These are phyloP conservation scores for Nothobranchius furzeri DNA, from an alignment of 2,113 vertebrate species.

Conservation along the genomic window DNA sequence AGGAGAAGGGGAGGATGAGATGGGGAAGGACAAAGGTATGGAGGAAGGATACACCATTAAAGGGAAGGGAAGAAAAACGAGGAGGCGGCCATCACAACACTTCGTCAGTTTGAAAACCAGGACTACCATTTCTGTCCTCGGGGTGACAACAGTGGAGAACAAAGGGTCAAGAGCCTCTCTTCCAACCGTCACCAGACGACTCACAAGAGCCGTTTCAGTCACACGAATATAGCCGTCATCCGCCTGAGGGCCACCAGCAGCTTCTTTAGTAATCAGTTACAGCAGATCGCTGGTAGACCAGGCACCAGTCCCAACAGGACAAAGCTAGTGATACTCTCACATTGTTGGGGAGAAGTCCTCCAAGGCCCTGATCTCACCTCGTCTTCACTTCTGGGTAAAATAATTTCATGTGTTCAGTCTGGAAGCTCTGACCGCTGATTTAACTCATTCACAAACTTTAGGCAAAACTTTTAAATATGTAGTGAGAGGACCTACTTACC, in stretches of 20 bases:
- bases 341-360: too few species aligned
- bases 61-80: neutral
- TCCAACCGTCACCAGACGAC: neutral
- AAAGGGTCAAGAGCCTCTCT: neutral
- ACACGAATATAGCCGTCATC: too few species aligned
- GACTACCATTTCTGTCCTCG: constrained; percentile 37
- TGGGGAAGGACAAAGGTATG: neutral
- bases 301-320: too few species aligned
- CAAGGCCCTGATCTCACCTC: too few species aligned
- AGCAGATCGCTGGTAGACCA: neutral
- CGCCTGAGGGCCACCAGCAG: neutral
- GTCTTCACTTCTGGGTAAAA: too few species aligned
- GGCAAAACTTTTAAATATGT: neutral
- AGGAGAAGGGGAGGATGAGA: neutral
- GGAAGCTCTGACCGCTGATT: too few species aligned
- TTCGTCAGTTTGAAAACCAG: neutral
- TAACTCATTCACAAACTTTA: too few species aligned
- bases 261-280: neutral
- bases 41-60: neutral
- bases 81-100: constrained; percentile 5
- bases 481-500: constrained; percentile 72
- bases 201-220: neutral
- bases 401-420: too few species aligned
- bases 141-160: constrained; percentile 1
- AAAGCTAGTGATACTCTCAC: too few species aligned